Conservation (phyloP, 2,888 invertebrate species). For the Elgonia sp. region DNA sequence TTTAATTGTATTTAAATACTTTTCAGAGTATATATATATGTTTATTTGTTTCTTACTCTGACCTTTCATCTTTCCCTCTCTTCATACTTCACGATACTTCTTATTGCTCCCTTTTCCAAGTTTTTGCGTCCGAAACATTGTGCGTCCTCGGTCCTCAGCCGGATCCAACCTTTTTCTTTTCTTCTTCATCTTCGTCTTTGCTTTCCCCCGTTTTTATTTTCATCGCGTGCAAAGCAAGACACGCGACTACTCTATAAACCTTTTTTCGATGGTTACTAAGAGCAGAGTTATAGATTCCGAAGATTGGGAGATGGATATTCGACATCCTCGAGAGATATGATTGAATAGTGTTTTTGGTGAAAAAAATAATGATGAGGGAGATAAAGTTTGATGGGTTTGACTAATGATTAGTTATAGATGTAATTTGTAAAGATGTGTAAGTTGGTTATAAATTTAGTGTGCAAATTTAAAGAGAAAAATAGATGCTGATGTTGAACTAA, state of each 20-base stretch:
- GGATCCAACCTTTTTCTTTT: no score
- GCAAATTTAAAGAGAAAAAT: no score
- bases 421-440: no score
- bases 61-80: constrained; percentile 7
- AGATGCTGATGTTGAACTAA: no score
- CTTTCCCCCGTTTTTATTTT: constrained; percentile 28
- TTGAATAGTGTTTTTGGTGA: constrained; percentile 9
- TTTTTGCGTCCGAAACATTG: no score
- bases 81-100: not conserved
- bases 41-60: constrained; percentile 66
- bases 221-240: constrained; percentile 37
- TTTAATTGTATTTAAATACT: no score
- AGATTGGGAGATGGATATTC: constrained; percentile 19
- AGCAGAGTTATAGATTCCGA: not conserved
- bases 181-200: not conserved
- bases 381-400: no score
- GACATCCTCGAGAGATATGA: not conserved
- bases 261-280: constrained; percentile 6
- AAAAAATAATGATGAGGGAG: no score
- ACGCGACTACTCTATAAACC: constrained; percentile 58
- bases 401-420: no score
- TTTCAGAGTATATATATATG: no score
- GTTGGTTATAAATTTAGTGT: no score
- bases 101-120: constrained; percentile 7
- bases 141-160: not conserved